Base-by-base conservation (phyloP, 2,888 invertebrate species). In the Tricholauxania praeusta region DNA sequence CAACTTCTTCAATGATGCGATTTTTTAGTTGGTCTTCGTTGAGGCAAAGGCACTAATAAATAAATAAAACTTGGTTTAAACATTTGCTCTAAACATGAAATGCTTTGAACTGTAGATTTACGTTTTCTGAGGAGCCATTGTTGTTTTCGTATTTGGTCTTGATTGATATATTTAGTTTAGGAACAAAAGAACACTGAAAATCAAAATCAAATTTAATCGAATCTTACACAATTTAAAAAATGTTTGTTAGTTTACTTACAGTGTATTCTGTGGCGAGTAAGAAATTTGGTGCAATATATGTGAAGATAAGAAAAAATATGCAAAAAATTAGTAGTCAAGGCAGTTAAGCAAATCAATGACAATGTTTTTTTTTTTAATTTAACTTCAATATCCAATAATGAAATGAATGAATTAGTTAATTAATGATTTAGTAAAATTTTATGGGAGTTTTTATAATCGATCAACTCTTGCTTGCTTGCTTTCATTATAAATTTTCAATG, bases 121-220 rank as follows among this genome's bases (percentile, higher is more conserved):
- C 96, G 90, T 97, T 97, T 83, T 96, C 95, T 73, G 92, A 93
- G 55, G 91, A 91, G 22, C 97, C 97, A 88, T 92, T 93, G 85
- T 97, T 96, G 85, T 97, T 91, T 88, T 96, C 96, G 88, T 96
- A 97, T 83, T 92, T 91, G 28, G 97, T 96, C 88, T 94, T 93
- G 77, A 97, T 96, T 68, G 92, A 91, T 82, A 96, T 93, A 81
- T 91, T 90, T 83, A 96, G 93, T 84, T 94, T 93, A 79, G 96
- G 96, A 81, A 96, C 89, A 83, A 96, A 96, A 10, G 96, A 97
- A 88, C 97, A 96, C 95, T 96, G 89, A 79, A 72, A 79, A 79
- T 77, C 80, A 65, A 51, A 62, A 51, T 55, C 15, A 3, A 14
- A 15, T 52, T 17, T 55, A 72, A 67, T 17, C 91, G 79, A 78